These are phyloP conservation scores for Ivindomyrus marchei DNA, from an alignment of 2,113 vertebrate genomes.

Conservation along the genomic window DNA sequence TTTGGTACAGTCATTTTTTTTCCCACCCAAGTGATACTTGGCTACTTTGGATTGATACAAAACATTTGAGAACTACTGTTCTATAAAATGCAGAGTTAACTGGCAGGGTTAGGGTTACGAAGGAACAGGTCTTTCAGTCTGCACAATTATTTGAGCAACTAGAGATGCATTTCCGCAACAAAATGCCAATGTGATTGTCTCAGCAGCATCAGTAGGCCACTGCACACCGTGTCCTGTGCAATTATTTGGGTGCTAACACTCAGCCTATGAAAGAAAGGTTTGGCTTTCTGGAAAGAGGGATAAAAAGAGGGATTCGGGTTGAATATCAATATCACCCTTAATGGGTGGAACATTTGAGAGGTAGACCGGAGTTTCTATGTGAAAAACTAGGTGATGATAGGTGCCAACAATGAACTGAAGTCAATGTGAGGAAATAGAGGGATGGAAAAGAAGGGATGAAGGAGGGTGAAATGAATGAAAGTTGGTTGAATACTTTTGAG, in stretches of 20 bases:
- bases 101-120: neutral
- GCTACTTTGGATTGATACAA: neutral
- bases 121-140: neutral
- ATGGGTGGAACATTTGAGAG: no score
- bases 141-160: neutral
- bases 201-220: neutral
- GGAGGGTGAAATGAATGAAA: no score
- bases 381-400: no score
- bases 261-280: neutral
- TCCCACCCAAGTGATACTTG: neutral
- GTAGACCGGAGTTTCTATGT: no score
- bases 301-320: no score
- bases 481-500: no score
- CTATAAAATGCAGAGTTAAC: neutral
- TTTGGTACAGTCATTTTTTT: neutral
- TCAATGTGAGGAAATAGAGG: no score
- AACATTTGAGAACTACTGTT: neutral
- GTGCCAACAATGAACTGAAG: no score
- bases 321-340: no score
- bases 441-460: no score
- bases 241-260: neutral
- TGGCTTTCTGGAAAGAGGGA: neutral
- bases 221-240: neutral
- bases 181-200: neutral
- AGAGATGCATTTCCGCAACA: neutral